phyloP scores from a whole-genome alignment of 2,797 vertebrate genomes.

The Hippoglossus hippoglossus region DNA sequence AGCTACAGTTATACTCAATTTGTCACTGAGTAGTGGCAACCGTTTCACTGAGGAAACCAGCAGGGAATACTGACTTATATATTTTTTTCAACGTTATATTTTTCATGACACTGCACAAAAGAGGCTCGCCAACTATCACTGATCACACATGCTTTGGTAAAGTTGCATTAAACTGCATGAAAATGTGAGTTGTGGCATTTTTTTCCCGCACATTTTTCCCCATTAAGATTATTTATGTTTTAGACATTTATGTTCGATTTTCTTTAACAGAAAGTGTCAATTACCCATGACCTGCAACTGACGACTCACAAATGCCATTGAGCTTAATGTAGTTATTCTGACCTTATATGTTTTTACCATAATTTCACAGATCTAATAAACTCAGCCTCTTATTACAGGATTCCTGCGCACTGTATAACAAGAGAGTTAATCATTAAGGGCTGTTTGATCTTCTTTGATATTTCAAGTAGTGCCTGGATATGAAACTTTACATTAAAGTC shows the following conservation, averaged over 20 bases:
- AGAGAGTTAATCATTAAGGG: constrained; percentile 19
- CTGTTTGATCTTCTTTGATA: constrained; percentile 30
- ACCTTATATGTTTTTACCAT: constrained; percentile 3
- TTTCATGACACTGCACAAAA: constrained; percentile 2
- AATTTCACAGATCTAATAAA: constrained; percentile 11
- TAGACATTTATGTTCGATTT: constrained; percentile 4
- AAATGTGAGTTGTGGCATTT: not conserved
- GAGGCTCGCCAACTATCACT: constrained; percentile 3
- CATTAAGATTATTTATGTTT: not conserved
- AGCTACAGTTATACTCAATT: constrained; percentile 17
- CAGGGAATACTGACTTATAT: not conserved
- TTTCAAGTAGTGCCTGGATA: constrained; percentile 6
- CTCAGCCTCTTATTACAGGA: constrained; percentile 11
- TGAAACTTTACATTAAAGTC: not conserved
- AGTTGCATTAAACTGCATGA: constrained; percentile 7
- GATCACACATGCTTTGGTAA: not conserved
- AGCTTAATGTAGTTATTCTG: constrained; percentile 4
- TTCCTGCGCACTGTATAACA: not conserved
- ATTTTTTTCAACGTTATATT: constrained; percentile 4
- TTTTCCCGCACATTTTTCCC: not conserved
- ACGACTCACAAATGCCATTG: not conserved
- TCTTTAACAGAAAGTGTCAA: not conserved
- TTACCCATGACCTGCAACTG: not conserved
- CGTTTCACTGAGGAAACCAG: not conserved
- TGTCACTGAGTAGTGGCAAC: constrained; percentile 9